Base-by-base conservation (phyloP, 2,888 invertebrate species). In the Caradrina kadenii region DNA sequence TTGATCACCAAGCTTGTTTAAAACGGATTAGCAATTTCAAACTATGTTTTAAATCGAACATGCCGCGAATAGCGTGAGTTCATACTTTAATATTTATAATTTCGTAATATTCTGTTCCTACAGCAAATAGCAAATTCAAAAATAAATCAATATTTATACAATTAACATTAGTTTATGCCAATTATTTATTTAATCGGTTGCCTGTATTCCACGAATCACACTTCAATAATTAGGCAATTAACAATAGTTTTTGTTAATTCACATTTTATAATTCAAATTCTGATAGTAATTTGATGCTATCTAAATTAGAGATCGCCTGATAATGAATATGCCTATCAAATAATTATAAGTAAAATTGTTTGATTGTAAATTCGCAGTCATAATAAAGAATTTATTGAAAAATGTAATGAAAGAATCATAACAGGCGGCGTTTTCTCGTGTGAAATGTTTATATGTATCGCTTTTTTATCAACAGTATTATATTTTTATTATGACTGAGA, bases 251-350 rank as follows among this genome's bases (percentile, higher is more conserved):
- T 19, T 79, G 69, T 60, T 35, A 13, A 65, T 45, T 61, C 11
- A 3, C 19, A 21, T 45, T 42, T 55, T n/a, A 26, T 81, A 68
- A 69, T 68, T 55, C 55, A 69, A 71, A 61, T 63, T 39, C 17
- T 50, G 58, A 22, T 10, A 49, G 50, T 67, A 48, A 49, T 64
- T 79, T 66, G 53, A 4, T 26, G 35, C 39, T 62, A 53, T 39
- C 17, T 61, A 54, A 66, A 63, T 78, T 61, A 70, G 48, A 21
- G 19, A 42, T n/a, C 2, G 2, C 17, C 15, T 39, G 63, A 66
- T 78, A 75, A 65, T 65, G 58, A 69, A 69, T 73, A 72, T 76
- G 76, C 52, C 55, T 52, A 54, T 49, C 13, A 26, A 74, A 17
- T 69, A 3, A 11, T 52, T 67, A 10, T 21, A 22, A 5, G 0